A percentile compares a stretch with the other conserved stretches of the same genome.
phyloP scores from a whole-genome alignment of 2,888 invertebrate genomes.

The Heliconius sara region DNA sequence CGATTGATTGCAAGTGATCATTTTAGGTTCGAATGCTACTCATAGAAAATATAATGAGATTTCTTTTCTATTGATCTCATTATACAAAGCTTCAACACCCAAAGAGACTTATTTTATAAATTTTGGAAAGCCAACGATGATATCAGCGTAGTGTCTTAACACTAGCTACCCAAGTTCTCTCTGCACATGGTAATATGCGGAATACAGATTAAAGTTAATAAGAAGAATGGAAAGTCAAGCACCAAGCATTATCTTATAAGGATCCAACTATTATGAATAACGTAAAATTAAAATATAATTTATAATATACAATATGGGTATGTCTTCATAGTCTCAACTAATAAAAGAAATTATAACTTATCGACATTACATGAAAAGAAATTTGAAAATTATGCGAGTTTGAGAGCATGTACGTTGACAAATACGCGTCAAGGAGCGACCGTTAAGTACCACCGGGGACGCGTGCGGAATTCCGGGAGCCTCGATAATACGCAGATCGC shows the following conservation, averaged over 20 bases:
- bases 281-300: neutral
- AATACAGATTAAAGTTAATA: neutral
- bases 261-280: neutral
- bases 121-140: too few species aligned
- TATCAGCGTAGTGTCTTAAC: neutral
- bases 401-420: constrained; percentile 17
- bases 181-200: neutral
- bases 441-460: constrained; percentile 19
- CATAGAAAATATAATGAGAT: neutral
- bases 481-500: constrained; percentile 9
- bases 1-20: too few species aligned
- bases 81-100: too few species aligned
- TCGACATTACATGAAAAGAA: constrained; percentile 16
- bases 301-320: neutral
- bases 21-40: too few species aligned
- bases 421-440: constrained; percentile 25
- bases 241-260: too few species aligned
- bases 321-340: neutral
- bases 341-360: neutral
- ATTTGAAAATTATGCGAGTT: constrained; percentile 21
- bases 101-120: too few species aligned
- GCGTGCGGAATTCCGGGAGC: constrained; percentile 14
- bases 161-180: neutral
- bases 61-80: neutral
- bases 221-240: too few species aligned